Conservation (phyloP, 2,113 vertebrate species). For the Neofelis nebulosa region DNA sequence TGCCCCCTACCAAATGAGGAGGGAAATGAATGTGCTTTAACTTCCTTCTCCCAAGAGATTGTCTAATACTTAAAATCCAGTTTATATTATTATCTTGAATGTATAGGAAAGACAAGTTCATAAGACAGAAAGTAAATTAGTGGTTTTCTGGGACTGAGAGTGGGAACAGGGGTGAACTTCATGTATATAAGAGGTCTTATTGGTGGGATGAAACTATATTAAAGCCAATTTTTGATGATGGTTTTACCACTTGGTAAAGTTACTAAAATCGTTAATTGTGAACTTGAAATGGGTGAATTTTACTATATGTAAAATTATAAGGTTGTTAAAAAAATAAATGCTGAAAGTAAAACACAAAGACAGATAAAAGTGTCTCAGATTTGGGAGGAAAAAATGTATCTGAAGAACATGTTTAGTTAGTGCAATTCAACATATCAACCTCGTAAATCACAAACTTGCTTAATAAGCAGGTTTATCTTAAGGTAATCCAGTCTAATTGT, state of each 20-base stretch:
- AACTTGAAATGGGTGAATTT: slow-evolving; percentile 1
- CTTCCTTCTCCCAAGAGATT: neutral
- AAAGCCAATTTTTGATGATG: neutral
- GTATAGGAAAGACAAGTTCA: neutral
- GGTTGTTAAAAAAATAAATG: neutral
- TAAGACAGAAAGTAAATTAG: neutral
- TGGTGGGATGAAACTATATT: neutral
- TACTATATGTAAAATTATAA: neutral
- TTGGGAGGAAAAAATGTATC: neutral
- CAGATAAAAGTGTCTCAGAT: slow-evolving; percentile 12
- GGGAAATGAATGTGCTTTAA: neutral
- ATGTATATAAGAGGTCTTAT: neutral
- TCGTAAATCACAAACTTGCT: neutral
- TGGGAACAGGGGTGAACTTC: neutral
- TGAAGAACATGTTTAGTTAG: neutral
- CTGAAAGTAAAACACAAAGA: neutral
- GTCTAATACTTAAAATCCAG: neutral
- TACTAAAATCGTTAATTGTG: slow-evolving; percentile 9
- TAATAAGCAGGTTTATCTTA: neutral
- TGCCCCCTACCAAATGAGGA: neutral
- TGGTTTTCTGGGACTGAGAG: neutral
- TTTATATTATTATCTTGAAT: neutral
- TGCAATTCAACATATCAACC: neutral
- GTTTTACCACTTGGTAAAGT: neutral
- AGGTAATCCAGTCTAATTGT: neutral